Evolutionary conservation across 2,113 vertebrate species (phyloP).

Genomic region (Bujurquina vittata): DNA sequence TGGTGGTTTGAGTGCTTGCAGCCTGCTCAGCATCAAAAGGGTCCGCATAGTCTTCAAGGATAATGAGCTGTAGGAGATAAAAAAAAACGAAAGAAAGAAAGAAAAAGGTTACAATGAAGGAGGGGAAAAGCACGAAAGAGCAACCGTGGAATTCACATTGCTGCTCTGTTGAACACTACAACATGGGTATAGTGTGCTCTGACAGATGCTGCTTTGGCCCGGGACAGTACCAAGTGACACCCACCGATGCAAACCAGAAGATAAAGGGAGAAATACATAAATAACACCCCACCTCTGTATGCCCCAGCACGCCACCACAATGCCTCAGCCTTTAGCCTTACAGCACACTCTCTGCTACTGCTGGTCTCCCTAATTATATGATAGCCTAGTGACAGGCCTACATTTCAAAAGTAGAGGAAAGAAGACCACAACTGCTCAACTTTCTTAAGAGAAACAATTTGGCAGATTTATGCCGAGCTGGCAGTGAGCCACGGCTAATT

Average conservation of each 20-base stretch:
- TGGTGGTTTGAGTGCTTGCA: slow-evolving; percentile 75
- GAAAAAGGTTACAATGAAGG: slow-evolving; percentile 13
- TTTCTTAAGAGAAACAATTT: slow-evolving; percentile 73
- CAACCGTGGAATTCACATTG: slow-evolving; percentile 30
- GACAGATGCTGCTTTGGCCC: slow-evolving; percentile 21
- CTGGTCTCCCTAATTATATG: slow-evolving; percentile 68
- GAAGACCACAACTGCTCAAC: slow-evolving; percentile 65
- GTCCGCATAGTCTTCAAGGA: slow-evolving; percentile 96
- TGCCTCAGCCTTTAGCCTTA: slow-evolving; percentile 50
- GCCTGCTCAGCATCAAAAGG: slow-evolving; percentile 92
- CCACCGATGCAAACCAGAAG: slow-evolving; percentile 1
- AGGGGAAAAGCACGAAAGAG: slow-evolving; percentile 3
- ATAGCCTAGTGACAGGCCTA: slow-evolving; percentile 66
- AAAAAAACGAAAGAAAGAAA: background rate
- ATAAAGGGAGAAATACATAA: slow-evolving; percentile 51
- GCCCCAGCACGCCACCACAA: slow-evolving; percentile 55
- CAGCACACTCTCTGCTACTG: slow-evolving; percentile 55
- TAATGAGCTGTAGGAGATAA: slow-evolving; percentile 82
- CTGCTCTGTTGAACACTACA: slow-evolving; percentile 48
- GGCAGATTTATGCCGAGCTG: slow-evolving; percentile 68
- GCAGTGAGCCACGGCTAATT: slow-evolving; percentile 77
- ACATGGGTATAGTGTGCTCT: background rate
- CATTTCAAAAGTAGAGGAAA: slow-evolving; percentile 64
- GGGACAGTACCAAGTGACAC: slow-evolving; percentile 20
- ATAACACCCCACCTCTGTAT: slow-evolving; percentile 42